A percentile compares a stretch with the other conserved stretches of the same genome.
These are phyloP conservation scores for Bruchidius siliquastri DNA, from an alignment of 2,888 invertebrate species.

Conservation along the genomic window DNA sequence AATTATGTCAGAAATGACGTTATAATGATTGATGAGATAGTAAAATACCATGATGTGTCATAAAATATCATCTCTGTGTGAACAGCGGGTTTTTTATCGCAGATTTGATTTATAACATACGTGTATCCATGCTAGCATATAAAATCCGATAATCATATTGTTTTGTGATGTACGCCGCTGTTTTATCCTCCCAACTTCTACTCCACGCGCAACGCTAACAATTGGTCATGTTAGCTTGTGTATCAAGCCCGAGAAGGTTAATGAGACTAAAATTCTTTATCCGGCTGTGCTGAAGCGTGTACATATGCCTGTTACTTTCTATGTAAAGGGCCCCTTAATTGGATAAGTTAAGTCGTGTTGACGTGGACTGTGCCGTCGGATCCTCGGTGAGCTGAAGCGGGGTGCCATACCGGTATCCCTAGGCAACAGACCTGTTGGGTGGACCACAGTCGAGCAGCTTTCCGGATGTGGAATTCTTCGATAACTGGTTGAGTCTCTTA, in stretches of 20 bases:
- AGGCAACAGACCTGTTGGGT: background rate
- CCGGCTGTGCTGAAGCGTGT: background rate
- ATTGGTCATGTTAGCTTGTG: background rate
- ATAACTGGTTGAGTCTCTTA: background rate
- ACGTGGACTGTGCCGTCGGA: conserved; percentile 9
- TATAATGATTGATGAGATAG: too few relatives aligned
- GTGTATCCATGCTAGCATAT: too few relatives aligned
- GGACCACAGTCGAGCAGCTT: background rate
- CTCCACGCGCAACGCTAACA: background rate
- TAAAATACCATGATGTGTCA: too few relatives aligned
- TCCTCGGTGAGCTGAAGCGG: background rate
- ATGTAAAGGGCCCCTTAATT: conserved; percentile 10
- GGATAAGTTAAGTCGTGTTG: conserved; percentile 17
- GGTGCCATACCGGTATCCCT: background rate
- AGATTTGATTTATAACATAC: too few relatives aligned
- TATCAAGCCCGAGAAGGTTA: background rate
- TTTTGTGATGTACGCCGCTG: background rate
- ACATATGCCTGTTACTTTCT: background rate
- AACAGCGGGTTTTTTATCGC: too few relatives aligned
- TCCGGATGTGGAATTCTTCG: background rate
- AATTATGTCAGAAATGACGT: too few relatives aligned
- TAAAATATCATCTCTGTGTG: too few relatives aligned
- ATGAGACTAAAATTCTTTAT: background rate
- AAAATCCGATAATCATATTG: too few relatives aligned
- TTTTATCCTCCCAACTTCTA: background rate